Evolutionary conservation across 2,797 vertebrate species (phyloP).

Genomic region (Cuniculus paca): DNA sequence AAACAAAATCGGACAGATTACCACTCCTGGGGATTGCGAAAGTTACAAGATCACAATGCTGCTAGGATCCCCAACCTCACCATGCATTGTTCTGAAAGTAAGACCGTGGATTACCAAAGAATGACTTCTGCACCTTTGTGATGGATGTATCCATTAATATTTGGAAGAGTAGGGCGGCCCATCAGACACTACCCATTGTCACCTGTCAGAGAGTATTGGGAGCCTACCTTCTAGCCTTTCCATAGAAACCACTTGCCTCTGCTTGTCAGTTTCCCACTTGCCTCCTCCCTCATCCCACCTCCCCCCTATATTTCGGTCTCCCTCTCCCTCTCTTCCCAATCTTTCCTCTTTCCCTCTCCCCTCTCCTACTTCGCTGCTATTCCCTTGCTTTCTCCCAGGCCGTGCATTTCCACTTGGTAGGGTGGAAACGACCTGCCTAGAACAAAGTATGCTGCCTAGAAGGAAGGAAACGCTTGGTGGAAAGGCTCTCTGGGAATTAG

Average conservation of each 20-base stretch:
- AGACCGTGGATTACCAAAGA: not conserved
- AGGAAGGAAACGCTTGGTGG: too few species aligned
- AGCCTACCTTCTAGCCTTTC: not conserved
- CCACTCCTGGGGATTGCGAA: not conserved
- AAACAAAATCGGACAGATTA: not conserved
- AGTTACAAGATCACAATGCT: not conserved
- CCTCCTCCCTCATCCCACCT: accelerated
- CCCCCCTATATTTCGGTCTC: too few species aligned
- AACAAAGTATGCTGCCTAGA: too few species aligned
- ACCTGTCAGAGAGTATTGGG: not conserved
- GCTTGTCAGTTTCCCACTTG: too few species aligned
- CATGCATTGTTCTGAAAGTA: not conserved
- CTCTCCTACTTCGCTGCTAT: not conserved
- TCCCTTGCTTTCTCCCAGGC: not conserved
- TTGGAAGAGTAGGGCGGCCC: not conserved
- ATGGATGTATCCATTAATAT: not conserved
- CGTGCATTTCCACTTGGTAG: not conserved
- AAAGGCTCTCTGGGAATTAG: too few species aligned
- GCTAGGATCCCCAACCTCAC: not conserved
- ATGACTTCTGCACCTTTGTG: not conserved
- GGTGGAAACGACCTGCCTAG: too few species aligned
- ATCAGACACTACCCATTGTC: not conserved
- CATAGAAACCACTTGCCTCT: too few species aligned
- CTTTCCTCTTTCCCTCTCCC: not conserved
- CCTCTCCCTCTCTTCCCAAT: too few species aligned